Base-by-base conservation (phyloP, 1,140 invertebrate species). In the Scaptodrosophila lebanonensis region DNA sequence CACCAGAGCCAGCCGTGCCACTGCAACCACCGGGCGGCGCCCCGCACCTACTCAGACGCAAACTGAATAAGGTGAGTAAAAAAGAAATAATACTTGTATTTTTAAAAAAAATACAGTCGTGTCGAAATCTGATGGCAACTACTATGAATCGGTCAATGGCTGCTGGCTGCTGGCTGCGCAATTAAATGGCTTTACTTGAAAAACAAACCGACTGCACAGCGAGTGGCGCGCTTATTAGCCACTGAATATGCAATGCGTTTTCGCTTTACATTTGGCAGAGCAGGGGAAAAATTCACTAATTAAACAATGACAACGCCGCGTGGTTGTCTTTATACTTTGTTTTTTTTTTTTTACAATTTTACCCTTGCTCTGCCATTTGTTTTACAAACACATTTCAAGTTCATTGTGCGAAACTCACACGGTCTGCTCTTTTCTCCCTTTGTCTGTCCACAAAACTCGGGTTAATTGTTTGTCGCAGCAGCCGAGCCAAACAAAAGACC, bases 1-100 rank as follows among this genome's bases (percentile, higher is more conserved):
- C 89, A 32, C 93, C 94, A 27, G 93, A 95, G 86, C 91, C 92
- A 40, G 90, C 89, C 18, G 89, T 92, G 62, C 91, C 91, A 2
- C 56, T 87, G 16, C 85, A 87, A 50, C 84, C 85, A 1, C 79
- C 67, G 3, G 79, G 83, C 8, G 84, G 83, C 6, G 83, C 84
- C 12, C 85, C 85, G 5, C 48, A 71, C 57, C 47, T 85, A 32
- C 17, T 84, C 15, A 53, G 71, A 1, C 60, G 82, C 4, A 83
- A 69, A 45, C 44, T 29, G 22, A 63, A 71, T 40, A 83, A 79
- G 72, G 84, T 86, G 47, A 82, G 68, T 59, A 11, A 12, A 39
- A 17, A 27, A 45, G 9, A 49, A 33, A 40, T 18, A 12, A 18
- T 36, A 3, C 6, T 39, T 17, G 25, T 20, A 32, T 40, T 5